Evolutionary conservation across 92 coral and sea anemone genomes (phyloP), one percentile per base, ranked within the genome.

Genomic region (Paragorgia papillata): DNA sequence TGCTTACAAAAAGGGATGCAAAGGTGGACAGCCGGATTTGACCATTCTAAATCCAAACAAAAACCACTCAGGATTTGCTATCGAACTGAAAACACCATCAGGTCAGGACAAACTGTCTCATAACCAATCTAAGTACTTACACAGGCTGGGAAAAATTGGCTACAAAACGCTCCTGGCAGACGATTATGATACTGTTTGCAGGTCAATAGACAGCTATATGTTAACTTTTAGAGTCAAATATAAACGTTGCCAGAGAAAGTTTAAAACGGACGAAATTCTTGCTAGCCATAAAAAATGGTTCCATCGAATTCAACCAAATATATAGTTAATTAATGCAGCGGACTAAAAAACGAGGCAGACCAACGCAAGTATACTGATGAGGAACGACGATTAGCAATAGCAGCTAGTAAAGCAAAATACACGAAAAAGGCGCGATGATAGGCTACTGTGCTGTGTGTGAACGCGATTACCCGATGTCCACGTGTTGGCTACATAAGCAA

Each of bases 1-100:
- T 9, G 34, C 62, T 48, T 50, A 28, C 25, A 70, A 50, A 1
- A 50, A 29, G 31, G 77, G 77, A 18, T 79, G 46, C 55, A 43
- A 64, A 33, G 26, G 40, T 6, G 75, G 75, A 8, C 60, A 53
- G 21, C 83, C 75, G 0, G 83, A 79, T 63, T 19, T 66, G 0
- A 51, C 50, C 43, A 70, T 70, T 9, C 12, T 20, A 29, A 70
- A 70, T 51, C 62, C 39, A 2, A 8, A 70, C 14, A 50, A 24
- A n/a, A 24, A 70, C 14, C 50, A 48, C 24, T 13, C n/a, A 8
- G 77, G 62, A 15, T 12, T 70, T 15, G 22, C 20, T 49, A 50
- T 51, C 3, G 78, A 71, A 18, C 57, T 71, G 6, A 71, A 71
- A 20, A 51, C 63, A 13, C 78, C 78, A 0, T 0, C 6, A 19